Base-by-base conservation (phyloP, 1,140 invertebrate species). In the Drosophila ironensis region DNA sequence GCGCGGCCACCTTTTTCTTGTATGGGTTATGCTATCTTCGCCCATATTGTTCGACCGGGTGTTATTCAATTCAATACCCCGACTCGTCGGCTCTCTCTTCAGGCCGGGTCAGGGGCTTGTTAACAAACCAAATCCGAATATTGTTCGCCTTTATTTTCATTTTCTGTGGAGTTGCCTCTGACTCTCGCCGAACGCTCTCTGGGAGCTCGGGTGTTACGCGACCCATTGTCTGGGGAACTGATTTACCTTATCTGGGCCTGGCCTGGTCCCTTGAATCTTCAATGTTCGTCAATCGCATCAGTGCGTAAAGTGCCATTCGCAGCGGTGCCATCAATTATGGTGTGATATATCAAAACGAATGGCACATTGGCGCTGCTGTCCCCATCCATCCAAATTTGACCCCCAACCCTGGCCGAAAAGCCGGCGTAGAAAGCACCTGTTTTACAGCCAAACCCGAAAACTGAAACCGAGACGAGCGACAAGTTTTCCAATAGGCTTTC, bases 401-500 rank as follows among this genome's bases (percentile, higher is more conserved):
- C 54, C 51, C 56, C 54, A 61, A 53, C 52, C 57, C 35, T 22
- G 33, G 46, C 37, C 41, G 11, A 28, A 38, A 22, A 24, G 12
- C 12, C 33, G 27, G 46, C 59, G 60, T 82, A 84, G 80, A 82
- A 82, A 82, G 78, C 80, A 84, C 78, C 78, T 86, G 80, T 59
- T 84, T 69, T 54, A 84, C 51, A 67, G 50, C 28, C 61, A 37
- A 60, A 75, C 56, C 56, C 56, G 56, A 70, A 73, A 64, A 54
- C 54, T 30, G 38, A 70, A 72, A 61, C 68, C 44, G 33, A 76
- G 53, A 69, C 64, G 53, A 40, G 57, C 73, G 78, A 84, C 80
- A 84, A 86, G 81, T 86, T 84, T 86, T 67, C 74, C 80, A 67
- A 73, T 73, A 22, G 64, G 80, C 80, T 84, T 84, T 84, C 80